Conservation (phyloP, 1,140 invertebrate genomes). For the Meteorus sp. region DNA sequence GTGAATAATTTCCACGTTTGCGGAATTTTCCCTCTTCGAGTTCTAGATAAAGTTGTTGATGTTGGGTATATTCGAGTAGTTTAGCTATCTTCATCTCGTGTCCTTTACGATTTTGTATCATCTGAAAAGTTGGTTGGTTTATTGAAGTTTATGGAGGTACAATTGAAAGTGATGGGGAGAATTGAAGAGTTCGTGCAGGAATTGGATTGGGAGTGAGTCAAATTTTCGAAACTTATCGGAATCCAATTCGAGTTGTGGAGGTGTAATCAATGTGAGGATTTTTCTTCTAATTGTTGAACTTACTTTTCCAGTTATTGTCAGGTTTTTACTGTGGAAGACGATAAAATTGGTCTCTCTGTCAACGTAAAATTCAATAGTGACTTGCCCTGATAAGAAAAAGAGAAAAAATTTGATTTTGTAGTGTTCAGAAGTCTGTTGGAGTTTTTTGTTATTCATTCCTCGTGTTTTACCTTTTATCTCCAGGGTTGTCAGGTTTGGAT, state of each 20-base stretch:
- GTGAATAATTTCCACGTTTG: slow-evolving; percentile 77
- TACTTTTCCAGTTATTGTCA: slow-evolving; percentile 84
- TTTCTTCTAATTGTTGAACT: slow-evolving; percentile 37
- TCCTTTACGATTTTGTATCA: slow-evolving; percentile 72
- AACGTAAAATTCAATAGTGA: slow-evolving; percentile 81
- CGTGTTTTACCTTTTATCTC: slow-evolving; percentile 75
- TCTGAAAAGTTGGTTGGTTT: slow-evolving; percentile 55
- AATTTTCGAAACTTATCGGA: too few relatives aligned
- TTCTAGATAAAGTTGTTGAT: slow-evolving; percentile 86
- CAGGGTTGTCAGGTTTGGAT: slow-evolving; percentile 90
- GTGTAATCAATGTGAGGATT: not conserved
- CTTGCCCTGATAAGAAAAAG: slow-evolving; percentile 67
- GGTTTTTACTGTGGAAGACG: slow-evolving; percentile 86
- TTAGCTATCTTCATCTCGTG: slow-evolving; percentile 72
- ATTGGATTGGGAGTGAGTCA: too few relatives aligned
- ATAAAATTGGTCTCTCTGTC: slow-evolving; percentile 85
- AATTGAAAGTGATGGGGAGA: too few relatives aligned
- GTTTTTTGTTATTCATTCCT: slow-evolving; percentile 13
- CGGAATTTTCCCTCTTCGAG: slow-evolving; percentile 73
- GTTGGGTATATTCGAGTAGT: slow-evolving; percentile 76
- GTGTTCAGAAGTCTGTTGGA: not conserved
- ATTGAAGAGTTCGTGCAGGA: too few relatives aligned
- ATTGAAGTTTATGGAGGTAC: too few relatives aligned
- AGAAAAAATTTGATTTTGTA: not conserved
- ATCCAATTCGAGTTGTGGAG: too few relatives aligned